These are phyloP conservation scores for Thalpophila matura DNA, from an alignment of 2,888 invertebrate species.

Conservation along the genomic window DNA sequence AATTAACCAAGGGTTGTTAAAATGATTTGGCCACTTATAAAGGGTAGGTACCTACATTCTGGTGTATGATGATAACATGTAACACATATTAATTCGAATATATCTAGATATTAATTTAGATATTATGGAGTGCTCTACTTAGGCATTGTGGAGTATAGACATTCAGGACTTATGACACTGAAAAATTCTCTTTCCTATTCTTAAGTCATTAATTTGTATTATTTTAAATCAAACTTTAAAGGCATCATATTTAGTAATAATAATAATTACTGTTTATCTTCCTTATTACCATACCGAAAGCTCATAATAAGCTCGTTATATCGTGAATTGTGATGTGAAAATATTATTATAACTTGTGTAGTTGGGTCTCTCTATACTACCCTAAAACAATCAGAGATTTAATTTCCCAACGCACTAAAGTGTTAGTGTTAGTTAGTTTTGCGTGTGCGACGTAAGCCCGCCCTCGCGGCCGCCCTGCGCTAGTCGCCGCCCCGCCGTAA, in stretches of 20 bases:
- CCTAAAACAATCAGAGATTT: conserved; percentile 56
- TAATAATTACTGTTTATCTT: neutral
- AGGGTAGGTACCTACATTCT: neutral
- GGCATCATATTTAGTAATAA: neutral
- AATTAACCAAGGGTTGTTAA: neutral
- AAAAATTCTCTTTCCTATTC: too few species aligned
- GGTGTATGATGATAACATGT: too few species aligned
- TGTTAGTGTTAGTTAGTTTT: conserved; percentile 80
- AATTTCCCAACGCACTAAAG: conserved; percentile 61
- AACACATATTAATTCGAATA: neutral
- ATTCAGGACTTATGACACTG: too few species aligned
- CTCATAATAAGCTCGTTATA: neutral
- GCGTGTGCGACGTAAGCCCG: conserved; percentile 81
- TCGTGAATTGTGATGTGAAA: conserved; percentile 1
- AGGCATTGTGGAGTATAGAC: too few species aligned
- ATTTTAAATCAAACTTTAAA: neutral
- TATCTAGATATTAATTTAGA: neutral
- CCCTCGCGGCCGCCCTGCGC: conserved; percentile 85
- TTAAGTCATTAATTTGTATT: too few species aligned
- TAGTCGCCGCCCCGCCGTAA: conserved; percentile 72
- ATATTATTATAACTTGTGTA: conserved; percentile 13
- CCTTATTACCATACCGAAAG: conserved; percentile 5
- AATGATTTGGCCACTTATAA: neutral
- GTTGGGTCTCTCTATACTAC: neutral
- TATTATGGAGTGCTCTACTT: neutral